Evolutionary conservation across 1,140 invertebrate species (phyloP).

Genomic region (Eciton burchellii): DNA sequence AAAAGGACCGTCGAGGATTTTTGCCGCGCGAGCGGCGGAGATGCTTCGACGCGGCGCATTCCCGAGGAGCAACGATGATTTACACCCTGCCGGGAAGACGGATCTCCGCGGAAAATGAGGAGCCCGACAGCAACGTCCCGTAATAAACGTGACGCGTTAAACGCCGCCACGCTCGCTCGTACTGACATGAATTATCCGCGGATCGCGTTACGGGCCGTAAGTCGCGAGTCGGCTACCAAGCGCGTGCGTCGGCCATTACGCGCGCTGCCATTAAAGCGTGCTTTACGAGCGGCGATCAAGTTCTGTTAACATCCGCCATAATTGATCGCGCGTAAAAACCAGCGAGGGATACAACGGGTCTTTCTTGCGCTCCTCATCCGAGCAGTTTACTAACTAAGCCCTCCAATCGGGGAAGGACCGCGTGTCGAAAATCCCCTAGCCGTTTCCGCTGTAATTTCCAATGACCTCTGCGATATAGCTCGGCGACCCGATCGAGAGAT

Average conservation of each 20-base stretch:
- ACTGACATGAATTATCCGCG: conserved; percentile 61
- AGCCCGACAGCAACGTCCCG: conserved; percentile 51
- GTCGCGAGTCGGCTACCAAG: conserved; percentile 64
- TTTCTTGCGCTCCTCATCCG: conserved; percentile 27
- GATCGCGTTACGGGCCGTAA: conserved; percentile 57
- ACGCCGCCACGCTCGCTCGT: conserved; percentile 55
- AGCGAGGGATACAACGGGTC: conserved; percentile 1
- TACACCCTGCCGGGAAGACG: conserved; percentile 45
- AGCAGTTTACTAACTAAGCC: conserved; percentile 1
- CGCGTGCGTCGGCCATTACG: conserved; percentile 57
- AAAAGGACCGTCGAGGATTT: conserved; percentile 4
- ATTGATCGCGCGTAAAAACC: conserved; percentile 60
- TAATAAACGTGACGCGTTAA: conserved; percentile 66
- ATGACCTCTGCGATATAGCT: conserved; percentile 52
- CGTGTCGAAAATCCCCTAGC: too few relatives aligned
- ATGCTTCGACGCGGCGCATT: conserved; percentile 22
- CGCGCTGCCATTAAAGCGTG: conserved; percentile 62
- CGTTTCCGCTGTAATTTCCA: conserved; percentile 59
- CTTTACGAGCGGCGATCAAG: conserved; percentile 69
- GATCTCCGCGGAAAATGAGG: conserved; percentile 52
- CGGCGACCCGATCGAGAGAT: conserved; percentile 41
- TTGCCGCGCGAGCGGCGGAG: conserved; percentile 7
- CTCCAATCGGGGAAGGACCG: too few relatives aligned
- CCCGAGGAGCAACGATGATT: conserved; percentile 46
- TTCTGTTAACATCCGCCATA: conserved; percentile 65